Evolutionary conservation across 2,113 vertebrate genomes (phyloP).

Genomic region (Tragelaphus buxtoni): DNA sequence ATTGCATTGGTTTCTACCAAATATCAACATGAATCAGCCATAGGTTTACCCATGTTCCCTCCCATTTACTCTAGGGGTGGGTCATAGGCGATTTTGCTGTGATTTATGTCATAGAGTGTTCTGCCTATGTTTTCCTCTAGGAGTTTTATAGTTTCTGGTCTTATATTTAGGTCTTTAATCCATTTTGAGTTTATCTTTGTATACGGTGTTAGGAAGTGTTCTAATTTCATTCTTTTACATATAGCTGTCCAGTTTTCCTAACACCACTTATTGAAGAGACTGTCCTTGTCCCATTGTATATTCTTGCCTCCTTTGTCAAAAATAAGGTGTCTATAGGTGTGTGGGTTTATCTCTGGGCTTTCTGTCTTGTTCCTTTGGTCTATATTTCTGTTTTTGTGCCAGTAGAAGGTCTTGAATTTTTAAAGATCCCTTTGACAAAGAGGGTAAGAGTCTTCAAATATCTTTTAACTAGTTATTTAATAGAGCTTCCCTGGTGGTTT

Average conservation of each 20-base stretch:
- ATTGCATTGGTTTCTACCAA: neutral
- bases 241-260: neutral
- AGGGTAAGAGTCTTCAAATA: neutral
- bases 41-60: neutral
- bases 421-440: neutral
- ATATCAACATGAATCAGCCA: neutral
- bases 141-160: neutral
- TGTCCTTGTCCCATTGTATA: neutral
- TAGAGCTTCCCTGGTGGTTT: neutral
- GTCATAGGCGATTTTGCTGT: neutral
- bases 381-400: neutral
- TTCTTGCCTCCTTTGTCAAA: neutral
- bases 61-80: neutral
- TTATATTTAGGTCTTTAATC: neutral
- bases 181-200: neutral
- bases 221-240: neutral
- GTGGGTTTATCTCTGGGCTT: neutral
- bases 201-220: neutral
- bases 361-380: neutral
- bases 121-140: neutral
- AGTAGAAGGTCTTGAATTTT: neutral
- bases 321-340: neutral
- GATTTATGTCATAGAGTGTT: neutral
- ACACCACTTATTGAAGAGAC: neutral
- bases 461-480: constrained; percentile 36